phyloP scores from a whole-genome alignment of 2,888 invertebrate genomes.

The Heliconius sara region DNA sequence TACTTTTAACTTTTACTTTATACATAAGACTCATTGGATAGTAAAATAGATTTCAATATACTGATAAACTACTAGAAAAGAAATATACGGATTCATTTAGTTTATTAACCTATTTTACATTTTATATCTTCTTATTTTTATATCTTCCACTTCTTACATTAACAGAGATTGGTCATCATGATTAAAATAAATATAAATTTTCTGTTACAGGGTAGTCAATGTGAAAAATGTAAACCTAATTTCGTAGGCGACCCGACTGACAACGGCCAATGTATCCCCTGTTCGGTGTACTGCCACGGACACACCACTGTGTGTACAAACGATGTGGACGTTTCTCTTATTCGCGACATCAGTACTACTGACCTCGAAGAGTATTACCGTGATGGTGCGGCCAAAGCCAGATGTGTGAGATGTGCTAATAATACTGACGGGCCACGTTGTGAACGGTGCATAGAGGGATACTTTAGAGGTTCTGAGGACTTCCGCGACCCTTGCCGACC shows the following conservation, averaged over 20 bases:
- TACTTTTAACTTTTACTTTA: too few relatives aligned
- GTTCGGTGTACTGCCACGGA: slow-evolving; percentile 94
- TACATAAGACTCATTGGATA: too few relatives aligned
- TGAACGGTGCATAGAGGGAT: slow-evolving; percentile 90
- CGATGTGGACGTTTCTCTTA: slow-evolving; percentile 77
- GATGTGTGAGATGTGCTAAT: slow-evolving; percentile 93
- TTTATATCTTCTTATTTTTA: neutral
- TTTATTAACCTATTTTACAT: too few relatives aligned
- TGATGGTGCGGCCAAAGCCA: slow-evolving; percentile 86
- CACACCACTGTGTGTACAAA: slow-evolving; percentile 92
- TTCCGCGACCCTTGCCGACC: slow-evolving; percentile 90
- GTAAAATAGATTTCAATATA: neutral
- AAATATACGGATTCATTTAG: too few relatives aligned
- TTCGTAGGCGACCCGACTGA: slow-evolving; percentile 96
- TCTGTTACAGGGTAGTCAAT: slow-evolving; percentile 85
- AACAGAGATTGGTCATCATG: neutral
- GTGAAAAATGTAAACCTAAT: slow-evolving; percentile 94
- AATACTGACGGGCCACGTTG: slow-evolving; percentile 92
- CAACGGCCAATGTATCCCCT: slow-evolving; percentile 93
- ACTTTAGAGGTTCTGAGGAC: slow-evolving; percentile 90
- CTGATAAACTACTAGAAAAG: too few relatives aligned
- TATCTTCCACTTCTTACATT: neutral
- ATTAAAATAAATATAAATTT: slow-evolving; percentile 11
- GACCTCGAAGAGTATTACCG: slow-evolving; percentile 86
- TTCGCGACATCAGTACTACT: slow-evolving; percentile 77